Conservation (phyloP, 92 coral and sea anemone species). For the Actinostola sp. region DNA sequence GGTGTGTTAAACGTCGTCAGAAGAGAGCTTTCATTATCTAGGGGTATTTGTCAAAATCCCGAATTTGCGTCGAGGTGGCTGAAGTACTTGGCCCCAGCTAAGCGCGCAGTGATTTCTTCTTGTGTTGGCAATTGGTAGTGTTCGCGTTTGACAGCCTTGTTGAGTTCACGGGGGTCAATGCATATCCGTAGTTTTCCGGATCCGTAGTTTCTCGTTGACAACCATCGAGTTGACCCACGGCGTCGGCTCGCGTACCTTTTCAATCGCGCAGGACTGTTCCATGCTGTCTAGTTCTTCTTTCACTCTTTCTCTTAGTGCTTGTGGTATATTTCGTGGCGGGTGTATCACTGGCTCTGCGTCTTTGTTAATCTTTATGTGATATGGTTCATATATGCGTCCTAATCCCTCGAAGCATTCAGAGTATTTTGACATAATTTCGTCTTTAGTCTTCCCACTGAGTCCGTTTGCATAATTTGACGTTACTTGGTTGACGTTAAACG, state of each 20-base stretch:
- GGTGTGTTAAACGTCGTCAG: conserved; percentile 68
- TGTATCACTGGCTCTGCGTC: too few species aligned
- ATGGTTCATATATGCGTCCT: too few species aligned
- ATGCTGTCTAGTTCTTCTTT: conserved; percentile 31
- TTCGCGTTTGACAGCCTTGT: conserved; percentile 49
- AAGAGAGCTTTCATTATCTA: conserved; percentile 52
- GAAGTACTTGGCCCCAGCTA: conserved; percentile 58
- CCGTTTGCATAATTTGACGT: too few species aligned
- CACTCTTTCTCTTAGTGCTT: too few species aligned
- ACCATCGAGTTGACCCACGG: conserved; percentile 65
- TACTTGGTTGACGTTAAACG: too few species aligned
- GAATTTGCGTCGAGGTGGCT: conserved; percentile 60
- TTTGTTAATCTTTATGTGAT: too few species aligned
- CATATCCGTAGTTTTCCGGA: conserved; percentile 59
- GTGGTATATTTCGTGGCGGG: too few species aligned
- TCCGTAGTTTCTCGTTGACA: conserved; percentile 40
- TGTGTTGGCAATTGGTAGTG: conserved; percentile 69
- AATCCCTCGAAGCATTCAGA: too few species aligned
- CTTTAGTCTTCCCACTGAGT: too few species aligned
- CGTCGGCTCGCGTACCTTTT: conserved; percentile 40
- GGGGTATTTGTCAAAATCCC: conserved; percentile 61
- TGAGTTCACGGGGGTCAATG: conserved; percentile 68
- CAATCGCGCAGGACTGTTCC: conserved; percentile 37
- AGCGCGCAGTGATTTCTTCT: conserved; percentile 57
- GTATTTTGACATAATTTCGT: too few species aligned